phyloP scores from a whole-genome alignment of 2,888 invertebrate genomes.

The Plagodis pulveraria region DNA sequence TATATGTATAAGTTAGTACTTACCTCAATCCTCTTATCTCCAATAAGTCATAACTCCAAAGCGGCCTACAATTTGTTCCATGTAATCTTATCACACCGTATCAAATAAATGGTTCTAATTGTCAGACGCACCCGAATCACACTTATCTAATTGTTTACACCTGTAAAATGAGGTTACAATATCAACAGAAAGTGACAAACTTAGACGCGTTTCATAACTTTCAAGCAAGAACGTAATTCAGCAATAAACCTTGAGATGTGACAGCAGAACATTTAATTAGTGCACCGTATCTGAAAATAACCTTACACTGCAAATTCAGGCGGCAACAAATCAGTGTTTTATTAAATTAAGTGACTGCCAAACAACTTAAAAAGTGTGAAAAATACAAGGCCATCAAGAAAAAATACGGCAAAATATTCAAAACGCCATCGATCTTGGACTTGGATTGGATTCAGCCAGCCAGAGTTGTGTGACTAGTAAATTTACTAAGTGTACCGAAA shows the following conservation, averaged over 20 bases:
- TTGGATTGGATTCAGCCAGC: conserved; percentile 73
- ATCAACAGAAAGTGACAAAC: conserved; percentile 38
- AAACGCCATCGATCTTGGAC: conserved; percentile 74
- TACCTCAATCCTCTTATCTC: not conserved
- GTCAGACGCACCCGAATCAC: conserved; percentile 61
- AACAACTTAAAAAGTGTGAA: not conserved
- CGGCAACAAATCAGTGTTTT: not conserved
- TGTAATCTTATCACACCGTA: conserved; percentile 58
- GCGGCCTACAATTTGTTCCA: conserved; percentile 17
- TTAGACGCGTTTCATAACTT: conserved; percentile 35
- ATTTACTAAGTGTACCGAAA: too few species aligned
- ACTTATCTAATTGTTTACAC: conserved; percentile 55
- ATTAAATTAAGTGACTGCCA: conserved; percentile 7
- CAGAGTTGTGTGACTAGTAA: conserved; percentile 74
- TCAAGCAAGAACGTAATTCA: conserved; percentile 27
- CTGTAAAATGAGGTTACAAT: conserved; percentile 51
- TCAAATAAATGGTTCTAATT: conserved; percentile 64
- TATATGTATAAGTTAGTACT: not conserved
- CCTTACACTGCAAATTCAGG: not conserved
- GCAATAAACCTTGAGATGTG: conserved; percentile 26
- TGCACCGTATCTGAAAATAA: not conserved
- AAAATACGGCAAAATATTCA: conserved; percentile 7
- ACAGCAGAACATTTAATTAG: conserved; percentile 12
- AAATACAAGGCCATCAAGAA: conserved; percentile 5
- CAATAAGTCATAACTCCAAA: conserved; percentile 38